These are phyloP conservation scores for Archocentrus centrarchus DNA, from an alignment of 2,113 vertebrate genomes.

Conservation along the genomic window DNA sequence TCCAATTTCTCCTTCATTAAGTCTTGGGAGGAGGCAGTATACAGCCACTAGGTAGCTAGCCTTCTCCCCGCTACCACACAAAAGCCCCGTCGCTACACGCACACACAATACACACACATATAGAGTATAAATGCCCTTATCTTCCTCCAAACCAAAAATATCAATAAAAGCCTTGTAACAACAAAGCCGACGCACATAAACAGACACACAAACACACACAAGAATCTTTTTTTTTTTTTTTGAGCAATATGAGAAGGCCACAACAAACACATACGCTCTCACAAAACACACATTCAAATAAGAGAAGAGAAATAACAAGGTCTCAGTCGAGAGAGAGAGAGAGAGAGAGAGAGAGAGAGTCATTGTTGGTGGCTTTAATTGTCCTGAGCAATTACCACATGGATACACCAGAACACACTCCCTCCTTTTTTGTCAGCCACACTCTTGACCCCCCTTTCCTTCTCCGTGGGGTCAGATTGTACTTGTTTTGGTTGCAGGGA, in stretches of 20 bases:
- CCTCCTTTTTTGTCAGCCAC: not conserved
- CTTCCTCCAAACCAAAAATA: slow-evolving; percentile 59
- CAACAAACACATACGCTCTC: not conserved
- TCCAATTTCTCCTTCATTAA: slow-evolving; percentile 69
- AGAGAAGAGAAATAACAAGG: slow-evolving; percentile 57
- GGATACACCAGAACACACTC: not conserved
- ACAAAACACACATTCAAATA: not conserved
- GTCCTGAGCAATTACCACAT: slow-evolving; percentile 36
- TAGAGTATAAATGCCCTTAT: slow-evolving; percentile 57
- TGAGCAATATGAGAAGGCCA: not conserved
- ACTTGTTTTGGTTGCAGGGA: slow-evolving; percentile 7
- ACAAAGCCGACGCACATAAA: slow-evolving; percentile 36
- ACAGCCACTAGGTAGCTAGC: slow-evolving; percentile 38
- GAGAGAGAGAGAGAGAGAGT: not conserved
- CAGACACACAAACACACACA: not conserved
- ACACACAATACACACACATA: slow-evolving; percentile 10
- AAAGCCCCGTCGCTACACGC: not conserved
- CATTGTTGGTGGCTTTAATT: slow-evolving; percentile 52
- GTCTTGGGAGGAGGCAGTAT: slow-evolving; percentile 30
- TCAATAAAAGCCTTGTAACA: slow-evolving; percentile 64
- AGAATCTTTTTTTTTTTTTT: slow-evolving; percentile 14
- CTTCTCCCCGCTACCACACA: slow-evolving; percentile 13
- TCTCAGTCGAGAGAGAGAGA: slow-evolving; percentile 19
- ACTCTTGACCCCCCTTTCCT: not conserved
- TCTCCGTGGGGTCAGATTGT: not conserved